phyloP scores from a whole-genome alignment of 2,797 vertebrate genomes.

The Poeciliopsis gracilis region DNA sequence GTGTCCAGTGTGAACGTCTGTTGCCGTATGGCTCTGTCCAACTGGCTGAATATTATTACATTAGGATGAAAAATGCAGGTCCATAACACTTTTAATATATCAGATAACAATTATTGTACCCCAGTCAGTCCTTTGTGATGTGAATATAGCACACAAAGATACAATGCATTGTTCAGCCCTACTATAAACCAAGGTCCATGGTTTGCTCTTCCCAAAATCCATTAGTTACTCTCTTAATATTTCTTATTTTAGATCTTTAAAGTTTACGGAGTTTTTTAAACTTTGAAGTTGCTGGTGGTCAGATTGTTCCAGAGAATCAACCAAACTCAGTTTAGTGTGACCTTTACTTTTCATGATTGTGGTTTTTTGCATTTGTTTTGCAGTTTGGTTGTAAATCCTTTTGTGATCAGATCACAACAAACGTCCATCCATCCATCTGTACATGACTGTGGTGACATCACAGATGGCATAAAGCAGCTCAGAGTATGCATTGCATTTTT shows the following conservation, averaged over 20 bases:
- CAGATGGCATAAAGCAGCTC: too few species aligned
- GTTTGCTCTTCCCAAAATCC: neutral
- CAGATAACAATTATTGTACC: neutral
- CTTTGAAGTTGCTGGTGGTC: neutral
- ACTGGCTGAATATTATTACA: neutral
- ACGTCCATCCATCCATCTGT: neutral
- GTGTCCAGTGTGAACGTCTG: neutral
- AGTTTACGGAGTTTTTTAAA: neutral
- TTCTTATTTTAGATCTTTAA: neutral
- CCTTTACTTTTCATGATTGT: neutral
- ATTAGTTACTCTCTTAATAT: neutral
- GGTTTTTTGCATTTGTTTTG: neutral
- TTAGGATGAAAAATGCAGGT: neutral
- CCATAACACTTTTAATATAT: neutral
- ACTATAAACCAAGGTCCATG: neutral
- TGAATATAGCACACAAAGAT: neutral
- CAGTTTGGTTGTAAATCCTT: neutral
- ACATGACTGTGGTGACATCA: neutral
- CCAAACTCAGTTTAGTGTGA: neutral
- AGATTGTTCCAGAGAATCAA: neutral
- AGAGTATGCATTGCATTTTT: too few species aligned
- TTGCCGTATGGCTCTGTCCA: neutral
- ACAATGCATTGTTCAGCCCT: neutral
- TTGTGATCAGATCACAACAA: neutral
- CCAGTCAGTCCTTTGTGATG: neutral